Evolutionary conservation across 2,797 vertebrate genomes (phyloP).

Genomic region (Cirrhinus mrigala): DNA sequence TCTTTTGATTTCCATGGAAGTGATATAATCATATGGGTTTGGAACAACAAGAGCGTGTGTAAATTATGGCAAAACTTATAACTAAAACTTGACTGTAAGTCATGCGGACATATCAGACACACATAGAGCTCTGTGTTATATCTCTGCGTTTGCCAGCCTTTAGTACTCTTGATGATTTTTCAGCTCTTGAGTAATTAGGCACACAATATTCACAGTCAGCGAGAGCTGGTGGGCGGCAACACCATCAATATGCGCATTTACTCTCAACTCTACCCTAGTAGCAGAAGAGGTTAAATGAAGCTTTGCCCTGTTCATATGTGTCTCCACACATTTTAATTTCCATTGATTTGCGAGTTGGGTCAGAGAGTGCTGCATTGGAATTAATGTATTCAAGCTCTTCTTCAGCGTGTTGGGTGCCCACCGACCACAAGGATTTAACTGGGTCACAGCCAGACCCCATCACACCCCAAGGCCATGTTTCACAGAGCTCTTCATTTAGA

Average conservation of each 20-base stretch:
- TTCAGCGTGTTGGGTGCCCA: conserved; percentile 64
- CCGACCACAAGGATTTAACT: conserved; percentile 71
- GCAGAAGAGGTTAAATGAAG: conserved; percentile 68
- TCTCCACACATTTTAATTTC: conserved; percentile 69
- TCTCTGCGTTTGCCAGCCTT: conserved; percentile 5
- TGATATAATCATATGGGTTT: not conserved
- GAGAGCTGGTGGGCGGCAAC: conserved; percentile 70
- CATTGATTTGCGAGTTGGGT: conserved; percentile 76
- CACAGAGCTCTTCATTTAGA: conserved; percentile 73
- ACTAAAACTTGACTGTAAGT: not conserved
- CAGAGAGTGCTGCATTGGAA: conserved; percentile 67
- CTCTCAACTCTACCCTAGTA: conserved; percentile 53
- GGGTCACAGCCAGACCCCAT: conserved; percentile 63
- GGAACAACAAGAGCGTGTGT: not conserved
- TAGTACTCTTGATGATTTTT: conserved; percentile 64
- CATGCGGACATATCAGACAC: conserved; percentile 26
- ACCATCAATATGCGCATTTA: conserved; percentile 66
- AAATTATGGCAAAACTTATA: not conserved
- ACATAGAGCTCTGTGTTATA: conserved; percentile 12
- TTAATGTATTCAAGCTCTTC: conserved; percentile 75
- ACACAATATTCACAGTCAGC: conserved; percentile 59
- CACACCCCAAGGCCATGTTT: conserved; percentile 69
- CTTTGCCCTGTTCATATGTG: conserved; percentile 63
- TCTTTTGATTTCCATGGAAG: not conserved
- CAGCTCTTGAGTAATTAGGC: conserved; percentile 73